Conservation (phyloP, 2,888 invertebrate species). For the Lepeophtheirus nordmannii region DNA sequence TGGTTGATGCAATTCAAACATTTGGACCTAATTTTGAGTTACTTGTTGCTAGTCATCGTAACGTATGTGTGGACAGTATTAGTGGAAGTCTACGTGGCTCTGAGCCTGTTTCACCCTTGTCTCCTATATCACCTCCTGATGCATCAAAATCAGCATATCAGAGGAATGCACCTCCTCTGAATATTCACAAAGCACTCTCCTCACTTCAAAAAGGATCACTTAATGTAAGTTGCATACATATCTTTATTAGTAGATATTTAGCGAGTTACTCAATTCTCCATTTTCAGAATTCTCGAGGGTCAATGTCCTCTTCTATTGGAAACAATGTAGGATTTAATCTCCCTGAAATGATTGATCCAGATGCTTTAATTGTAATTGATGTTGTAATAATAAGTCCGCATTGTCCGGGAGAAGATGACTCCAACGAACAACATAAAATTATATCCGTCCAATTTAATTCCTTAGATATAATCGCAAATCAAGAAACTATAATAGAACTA, state of each 20-base stretch:
- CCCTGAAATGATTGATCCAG: slow-evolving; percentile 31
- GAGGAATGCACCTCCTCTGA: background rate
- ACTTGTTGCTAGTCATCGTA: slow-evolving; percentile 81
- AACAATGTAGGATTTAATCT: slow-evolving; percentile 7
- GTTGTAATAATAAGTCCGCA: slow-evolving; percentile 52
- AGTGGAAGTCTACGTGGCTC: slow-evolving; percentile 48
- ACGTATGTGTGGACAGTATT: slow-evolving; percentile 51
- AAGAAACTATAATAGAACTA: slow-evolving; percentile 83
- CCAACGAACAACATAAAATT: slow-evolving; percentile 36
- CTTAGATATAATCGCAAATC: slow-evolving; percentile 85
- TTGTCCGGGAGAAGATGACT: slow-evolving; percentile 37
- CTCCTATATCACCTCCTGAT: slow-evolving; percentile 57
- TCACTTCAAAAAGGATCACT: slow-evolving; percentile 13
- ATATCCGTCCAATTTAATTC: slow-evolving; percentile 84
- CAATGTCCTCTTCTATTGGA: background rate
- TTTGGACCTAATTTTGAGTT: slow-evolving; percentile 90
- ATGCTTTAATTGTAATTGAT: slow-evolving; percentile 51
- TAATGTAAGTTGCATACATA: background rate
- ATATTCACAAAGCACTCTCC: slow-evolving; percentile 13
- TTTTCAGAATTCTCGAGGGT: too few species aligned
- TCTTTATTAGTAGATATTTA: background rate
- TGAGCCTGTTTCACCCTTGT: slow-evolving; percentile 73
- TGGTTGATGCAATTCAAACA: slow-evolving; percentile 87
- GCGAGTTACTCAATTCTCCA: background rate
- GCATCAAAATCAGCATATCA: slow-evolving; percentile 10